Evolutionary conservation across 2,113 vertebrate species (phyloP), one percentile per base, ranked within the genome.

Genomic region (Copsychus sechellarum): DNA sequence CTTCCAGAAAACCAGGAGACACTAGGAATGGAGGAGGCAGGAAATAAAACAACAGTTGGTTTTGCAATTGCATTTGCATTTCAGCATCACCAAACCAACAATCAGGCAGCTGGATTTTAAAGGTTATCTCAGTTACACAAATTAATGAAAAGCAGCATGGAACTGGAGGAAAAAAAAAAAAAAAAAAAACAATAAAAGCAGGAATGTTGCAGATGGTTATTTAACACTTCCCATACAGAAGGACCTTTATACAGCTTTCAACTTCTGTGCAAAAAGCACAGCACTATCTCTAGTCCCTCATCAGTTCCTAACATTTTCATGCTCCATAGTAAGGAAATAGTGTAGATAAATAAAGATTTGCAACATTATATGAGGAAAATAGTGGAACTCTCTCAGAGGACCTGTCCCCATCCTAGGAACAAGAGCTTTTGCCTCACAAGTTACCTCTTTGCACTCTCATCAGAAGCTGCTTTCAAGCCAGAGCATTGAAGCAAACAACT

Each of bases 11-110:
- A 34, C 14, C 25, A 40, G 24, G 26, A 43, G 48, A 72, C 48
- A 64, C 29, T 23, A 48, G 67, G 91, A 82, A 90, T 16, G 8
- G 43, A 82, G 66, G 92, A 86, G 71, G 34, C 50, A 64, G 31
- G 33, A 88, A 76, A 76, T 79, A 40, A 92, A 85, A 64, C 21
- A 81, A 47, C 80, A 67, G 70, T 82, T 92, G 71, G 33, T 86
- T 93, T 95, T 90, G 82, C 79, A 93, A 93, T 20, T 76, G 38
- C 12, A 34, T 64, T 66, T 81, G 47, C 66, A 67, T 92, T 94
- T 93, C 82, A 90, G 61, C 66, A 72, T 64, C 82, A 67, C n/a
- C 57, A 85, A 79, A 62, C 21, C 47, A 67, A 62, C 2, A 4
- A 76, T 51, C n/a, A 71, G n/a, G 57, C 40, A 26, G 31, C 14